phyloP scores from a whole-genome alignment of 2,113 vertebrate genomes.

The Vireo altiloquus region DNA sequence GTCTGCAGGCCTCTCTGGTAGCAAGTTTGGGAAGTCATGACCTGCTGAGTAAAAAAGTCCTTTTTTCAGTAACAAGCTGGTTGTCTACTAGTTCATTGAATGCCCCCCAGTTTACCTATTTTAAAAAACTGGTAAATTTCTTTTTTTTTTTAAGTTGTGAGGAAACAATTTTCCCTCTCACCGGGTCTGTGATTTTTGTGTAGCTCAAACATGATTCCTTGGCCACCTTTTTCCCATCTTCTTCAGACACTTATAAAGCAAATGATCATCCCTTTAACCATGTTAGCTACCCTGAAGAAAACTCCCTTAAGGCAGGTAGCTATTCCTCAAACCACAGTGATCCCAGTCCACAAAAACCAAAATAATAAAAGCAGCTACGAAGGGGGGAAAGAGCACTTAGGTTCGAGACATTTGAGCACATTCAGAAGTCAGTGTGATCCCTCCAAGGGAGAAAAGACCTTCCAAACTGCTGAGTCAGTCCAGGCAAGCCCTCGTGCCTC shows the following conservation, averaged over 20 bases:
- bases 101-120: background rate
- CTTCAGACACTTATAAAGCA: background rate
- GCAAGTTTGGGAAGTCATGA: background rate
- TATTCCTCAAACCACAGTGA: background rate
- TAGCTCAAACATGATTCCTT: background rate
- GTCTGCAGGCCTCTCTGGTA: background rate
- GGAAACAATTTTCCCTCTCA: background rate
- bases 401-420: background rate
- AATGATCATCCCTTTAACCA: background rate
- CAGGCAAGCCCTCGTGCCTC: background rate
- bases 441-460: background rate
- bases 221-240: background rate
- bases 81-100: background rate
- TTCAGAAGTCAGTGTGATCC: background rate
- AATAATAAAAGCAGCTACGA: background rate
- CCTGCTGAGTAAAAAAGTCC: background rate
- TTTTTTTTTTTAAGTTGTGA: background rate
- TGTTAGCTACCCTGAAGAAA: background rate
- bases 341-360: background rate
- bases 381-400: background rate
- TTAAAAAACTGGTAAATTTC: background rate
- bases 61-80: background rate
- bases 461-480: constrained; percentile 25
- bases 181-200: background rate
- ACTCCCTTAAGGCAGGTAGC: background rate